Base-by-base conservation (phyloP, 2,113 vertebrate species). In the Ondatra zibethicus region DNA sequence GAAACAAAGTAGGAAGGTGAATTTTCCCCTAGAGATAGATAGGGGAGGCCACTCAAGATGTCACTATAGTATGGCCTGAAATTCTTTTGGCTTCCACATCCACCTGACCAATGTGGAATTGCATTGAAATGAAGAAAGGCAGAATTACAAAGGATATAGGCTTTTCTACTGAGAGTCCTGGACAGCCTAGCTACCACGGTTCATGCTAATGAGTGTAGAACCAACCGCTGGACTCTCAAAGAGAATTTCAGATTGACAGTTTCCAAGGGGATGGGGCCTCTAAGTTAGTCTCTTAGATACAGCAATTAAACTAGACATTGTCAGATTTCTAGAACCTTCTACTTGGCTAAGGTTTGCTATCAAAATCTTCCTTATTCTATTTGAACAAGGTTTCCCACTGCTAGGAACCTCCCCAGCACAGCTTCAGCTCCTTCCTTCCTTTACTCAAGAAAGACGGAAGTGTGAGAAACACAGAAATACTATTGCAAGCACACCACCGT, bases 191-290 rank as follows among this genome's bases (percentile, higher is more conserved):
- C n/a, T 72, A 9, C 65, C 42, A 3, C 1, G 45, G 14, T 45
- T 85, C 39, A 5, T 58, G 84, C 80, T 95, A 39, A 17, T 42
- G 50, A 47, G 42, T 58, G 19, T 25, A 88, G 93, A 97, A 45
- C 33, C 47, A 95, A 47, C 13, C 33, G 75, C 12, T 72, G 65
- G 58, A 85, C 68, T 89, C 94, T 93, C 92, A 97, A 93, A 94
- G 47, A 97, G 78, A 93, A 94, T 95, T 96, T 92, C 80, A 96
- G 73, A 96, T 72, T 68, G 92, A 81, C 63, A 88, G 65, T 36
- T 94, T 96, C 89, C 65, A 80, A 93, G 75, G 36, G 42, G 14
- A 52, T 63, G 50, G 39, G 39, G 73, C 42, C 89, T 75, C 45
- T 52, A 50, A 77, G 65, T 90, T 88, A 73, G 63, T 92, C 72